These are phyloP conservation scores for Hippolais icterina DNA, from an alignment of 2,113 vertebrate species.

Conservation along the genomic window DNA sequence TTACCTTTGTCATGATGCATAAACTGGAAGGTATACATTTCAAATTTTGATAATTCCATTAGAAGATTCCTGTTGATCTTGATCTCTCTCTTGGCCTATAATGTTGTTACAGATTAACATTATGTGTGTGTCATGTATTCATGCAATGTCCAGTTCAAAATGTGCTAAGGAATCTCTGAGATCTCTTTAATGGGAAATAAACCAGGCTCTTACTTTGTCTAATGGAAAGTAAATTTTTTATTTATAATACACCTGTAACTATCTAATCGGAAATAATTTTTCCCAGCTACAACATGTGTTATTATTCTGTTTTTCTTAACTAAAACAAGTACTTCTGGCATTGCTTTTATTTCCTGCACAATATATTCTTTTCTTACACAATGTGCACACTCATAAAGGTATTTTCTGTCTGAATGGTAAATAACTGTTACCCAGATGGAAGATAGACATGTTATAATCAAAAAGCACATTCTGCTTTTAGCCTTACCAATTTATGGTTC, in stretches of 20 bases:
- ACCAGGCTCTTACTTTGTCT: not conserved
- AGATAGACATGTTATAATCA: not conserved
- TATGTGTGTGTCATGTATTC: not conserved
- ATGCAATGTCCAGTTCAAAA: not conserved
- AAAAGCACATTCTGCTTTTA: conserved; percentile 25
- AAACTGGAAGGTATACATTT: not conserved
- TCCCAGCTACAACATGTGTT: not conserved
- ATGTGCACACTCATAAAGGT: not conserved
- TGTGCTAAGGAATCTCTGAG: not conserved
- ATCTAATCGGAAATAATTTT: not conserved
- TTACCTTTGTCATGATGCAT: not conserved
- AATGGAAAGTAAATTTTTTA: not conserved
- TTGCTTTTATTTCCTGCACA: not conserved
- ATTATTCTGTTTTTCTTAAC: not conserved
- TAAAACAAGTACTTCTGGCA: not conserved
- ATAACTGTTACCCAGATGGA: not conserved
- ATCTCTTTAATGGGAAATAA: not conserved
- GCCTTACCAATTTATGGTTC: not conserved
- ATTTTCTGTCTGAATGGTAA: not conserved
- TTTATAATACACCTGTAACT: not conserved
- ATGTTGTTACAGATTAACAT: not conserved
- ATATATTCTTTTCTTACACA: not conserved
- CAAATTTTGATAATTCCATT: not conserved
- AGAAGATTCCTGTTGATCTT: not conserved
- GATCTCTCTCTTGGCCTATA: not conserved